These are phyloP conservation scores for Pyrrhia umbra DNA, from an alignment of 2,888 invertebrate species.

Conservation along the genomic window DNA sequence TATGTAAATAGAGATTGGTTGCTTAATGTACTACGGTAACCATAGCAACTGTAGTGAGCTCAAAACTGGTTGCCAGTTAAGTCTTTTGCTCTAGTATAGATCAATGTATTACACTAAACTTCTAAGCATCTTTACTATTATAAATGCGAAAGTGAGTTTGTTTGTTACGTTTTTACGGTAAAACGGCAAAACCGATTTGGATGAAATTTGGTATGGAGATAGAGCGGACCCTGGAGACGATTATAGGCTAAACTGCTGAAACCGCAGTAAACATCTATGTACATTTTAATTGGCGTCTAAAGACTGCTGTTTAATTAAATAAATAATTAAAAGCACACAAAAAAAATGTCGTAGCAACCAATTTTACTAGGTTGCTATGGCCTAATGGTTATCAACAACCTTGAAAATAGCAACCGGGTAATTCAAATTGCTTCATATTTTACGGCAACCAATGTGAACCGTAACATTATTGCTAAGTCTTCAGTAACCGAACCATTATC, in stretches of 20 bases:
- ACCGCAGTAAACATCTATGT: too few species aligned
- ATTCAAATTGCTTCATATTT: slow-evolving; percentile 38
- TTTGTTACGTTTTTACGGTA: too few species aligned
- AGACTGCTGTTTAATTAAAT: too few species aligned
- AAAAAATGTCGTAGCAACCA: background rate
- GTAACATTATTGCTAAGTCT: slow-evolving; percentile 14
- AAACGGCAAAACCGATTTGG: too few species aligned
- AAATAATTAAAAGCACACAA: background rate
- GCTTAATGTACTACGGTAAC: background rate
- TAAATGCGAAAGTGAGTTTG: too few species aligned
- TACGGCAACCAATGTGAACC: slow-evolving; percentile 13
- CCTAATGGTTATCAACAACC: slow-evolving; percentile 33
- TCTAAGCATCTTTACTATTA: too few species aligned
- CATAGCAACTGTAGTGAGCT: background rate
- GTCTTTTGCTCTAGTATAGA: too few species aligned
- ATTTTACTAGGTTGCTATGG: background rate
- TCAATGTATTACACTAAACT: too few species aligned
- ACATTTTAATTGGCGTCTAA: background rate
- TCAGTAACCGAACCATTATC: background rate
- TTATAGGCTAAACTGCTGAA: too few species aligned
- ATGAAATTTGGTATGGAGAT: too few species aligned
- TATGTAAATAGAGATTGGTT: background rate
- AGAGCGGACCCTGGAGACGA: too few species aligned
- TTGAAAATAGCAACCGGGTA: slow-evolving; percentile 17
- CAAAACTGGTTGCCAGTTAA: too few species aligned